These are phyloP conservation scores for Hirtodrosophila histrioides DNA, from an alignment of 2,888 invertebrate genomes.

Conservation along the genomic window DNA sequence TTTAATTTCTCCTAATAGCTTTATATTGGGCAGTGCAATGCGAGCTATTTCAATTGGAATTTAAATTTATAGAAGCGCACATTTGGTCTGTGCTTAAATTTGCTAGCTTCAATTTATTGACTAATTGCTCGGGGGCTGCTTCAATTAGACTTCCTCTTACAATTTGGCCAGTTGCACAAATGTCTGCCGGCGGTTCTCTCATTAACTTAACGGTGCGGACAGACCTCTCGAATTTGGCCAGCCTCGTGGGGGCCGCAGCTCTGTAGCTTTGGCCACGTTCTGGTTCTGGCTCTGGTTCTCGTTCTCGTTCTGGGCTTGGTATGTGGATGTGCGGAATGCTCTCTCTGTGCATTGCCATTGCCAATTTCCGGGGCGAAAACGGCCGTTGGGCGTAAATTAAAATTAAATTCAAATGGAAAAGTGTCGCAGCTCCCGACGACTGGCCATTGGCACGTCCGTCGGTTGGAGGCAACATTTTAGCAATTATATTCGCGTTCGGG, in stretches of 20 bases:
- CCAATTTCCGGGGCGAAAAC: conserved; percentile 69
- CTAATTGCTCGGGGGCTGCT: conserved; percentile 57
- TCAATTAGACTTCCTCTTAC: conserved; percentile 71
- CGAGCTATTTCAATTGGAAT: not conserved
- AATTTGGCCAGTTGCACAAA: conserved; percentile 63
- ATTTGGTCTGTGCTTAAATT: conserved; percentile 7
- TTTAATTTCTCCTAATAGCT: too few species aligned
- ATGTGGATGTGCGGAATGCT: conserved; percentile 29
- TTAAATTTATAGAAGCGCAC: not conserved
- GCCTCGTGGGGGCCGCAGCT: not conserved
- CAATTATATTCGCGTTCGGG: conserved; percentile 80
- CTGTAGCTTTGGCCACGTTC: too few species aligned
- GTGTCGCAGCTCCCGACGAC: conserved; percentile 59
- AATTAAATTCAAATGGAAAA: conserved; percentile 81
- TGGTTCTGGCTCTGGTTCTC: not conserved
- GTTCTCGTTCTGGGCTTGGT: conserved; percentile 2
- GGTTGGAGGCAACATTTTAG: conserved; percentile 76
- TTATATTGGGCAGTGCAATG: too few species aligned
- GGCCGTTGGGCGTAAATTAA: conserved; percentile 79
- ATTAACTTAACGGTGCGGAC: conserved; percentile 72
- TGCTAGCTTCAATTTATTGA: conserved; percentile 48
- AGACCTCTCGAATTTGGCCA: conserved; percentile 51
- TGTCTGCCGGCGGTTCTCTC: conserved; percentile 58
- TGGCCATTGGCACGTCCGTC: conserved; percentile 72
- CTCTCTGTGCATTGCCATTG: conserved; percentile 59